Base-by-base conservation (phyloP, 2,797 vertebrate species). In the Gallinago solitaria region DNA sequence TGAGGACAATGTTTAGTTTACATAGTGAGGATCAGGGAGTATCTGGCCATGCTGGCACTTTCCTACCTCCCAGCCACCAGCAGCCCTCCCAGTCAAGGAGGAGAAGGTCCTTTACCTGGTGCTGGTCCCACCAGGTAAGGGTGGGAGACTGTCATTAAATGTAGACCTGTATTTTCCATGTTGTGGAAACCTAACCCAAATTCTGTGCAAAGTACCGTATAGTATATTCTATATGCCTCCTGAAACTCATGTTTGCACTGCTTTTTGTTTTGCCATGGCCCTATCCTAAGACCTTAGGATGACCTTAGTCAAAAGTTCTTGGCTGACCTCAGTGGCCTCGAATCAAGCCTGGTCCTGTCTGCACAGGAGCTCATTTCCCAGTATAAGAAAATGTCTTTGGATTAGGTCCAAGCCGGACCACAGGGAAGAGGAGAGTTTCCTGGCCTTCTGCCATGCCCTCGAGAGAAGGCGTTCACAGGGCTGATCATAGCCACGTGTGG, bases 201-300 rank as follows among this genome's bases (percentile, higher is more conserved):
- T 54, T 50, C 19, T 43, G 16, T 2, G 0, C 27, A 21, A 75
- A 59, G 13, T 4, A 11, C 30, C 9, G 0, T 1, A 1, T 0
- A 13, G 47, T 24, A 16, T 54, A 16, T 33, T 33, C 65, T 56
- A 2, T 0, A 9, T 4, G 10, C 1, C 16, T 9, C 18, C 32
- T 25, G 25, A 73, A 81, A 83, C 27, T 24, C 73, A 48, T 35
- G 14, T 57, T 60, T 81, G 5, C 60, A 12, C 27, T 51, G 6
- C 12, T 69, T 45, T 59, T 63, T 43, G 11, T 37, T 79, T 30
- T 60, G 45, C 63, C 27, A 2, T 2, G 8, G 39, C 43, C 43
- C 10, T 59, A 13, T 45, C 21, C 76, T 54, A 70, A 90, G 74
- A 70, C 74, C 90, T 83, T 51, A 48, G 16, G n/a, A 68, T 89